phyloP scores from a whole-genome alignment of 2,888 invertebrate genomes.

The Zootermopsis nevadensis region DNA sequence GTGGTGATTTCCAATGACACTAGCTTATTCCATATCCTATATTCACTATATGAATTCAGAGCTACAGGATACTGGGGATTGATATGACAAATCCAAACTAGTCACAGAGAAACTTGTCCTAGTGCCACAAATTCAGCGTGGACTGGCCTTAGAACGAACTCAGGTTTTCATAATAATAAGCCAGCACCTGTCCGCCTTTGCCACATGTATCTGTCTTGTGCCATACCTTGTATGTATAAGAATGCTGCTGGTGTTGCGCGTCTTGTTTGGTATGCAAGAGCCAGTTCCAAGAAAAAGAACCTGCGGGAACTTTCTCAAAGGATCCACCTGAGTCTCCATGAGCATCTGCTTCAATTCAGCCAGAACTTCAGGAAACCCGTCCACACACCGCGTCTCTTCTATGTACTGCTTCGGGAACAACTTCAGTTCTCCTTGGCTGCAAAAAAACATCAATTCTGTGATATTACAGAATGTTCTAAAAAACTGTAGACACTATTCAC shows the following conservation, averaged over 20 bases:
- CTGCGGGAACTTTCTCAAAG: constrained; percentile 73
- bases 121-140: too few species aligned
- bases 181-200: too few species aligned
- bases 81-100: too few species aligned
- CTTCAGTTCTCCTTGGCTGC: constrained; percentile 69
- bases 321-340: constrained; percentile 43
- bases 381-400: constrained; percentile 73
- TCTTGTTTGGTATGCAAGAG: constrained; percentile 92
- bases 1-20: too few species aligned
- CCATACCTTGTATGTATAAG: constrained; percentile 75
- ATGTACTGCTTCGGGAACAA: constrained; percentile 76
- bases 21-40: too few species aligned
- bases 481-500: too few species aligned
- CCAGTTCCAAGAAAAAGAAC: constrained; percentile 94
- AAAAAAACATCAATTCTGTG: constrained; percentile 47
- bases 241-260: constrained; percentile 90
- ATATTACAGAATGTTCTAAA: too few species aligned
- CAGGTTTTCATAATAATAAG: too few species aligned
- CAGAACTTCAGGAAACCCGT: constrained; percentile 73
- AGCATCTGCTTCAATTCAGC: constrained; percentile 65
- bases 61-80: too few species aligned
- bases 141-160: too few species aligned
- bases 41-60: too few species aligned
- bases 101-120: too few species aligned
- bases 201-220: background rate